Evolutionary conservation across 1,140 invertebrate species (phyloP), one percentile per base, ranked within the genome.

Genomic region (Aphelenchoides besseyi): DNA sequence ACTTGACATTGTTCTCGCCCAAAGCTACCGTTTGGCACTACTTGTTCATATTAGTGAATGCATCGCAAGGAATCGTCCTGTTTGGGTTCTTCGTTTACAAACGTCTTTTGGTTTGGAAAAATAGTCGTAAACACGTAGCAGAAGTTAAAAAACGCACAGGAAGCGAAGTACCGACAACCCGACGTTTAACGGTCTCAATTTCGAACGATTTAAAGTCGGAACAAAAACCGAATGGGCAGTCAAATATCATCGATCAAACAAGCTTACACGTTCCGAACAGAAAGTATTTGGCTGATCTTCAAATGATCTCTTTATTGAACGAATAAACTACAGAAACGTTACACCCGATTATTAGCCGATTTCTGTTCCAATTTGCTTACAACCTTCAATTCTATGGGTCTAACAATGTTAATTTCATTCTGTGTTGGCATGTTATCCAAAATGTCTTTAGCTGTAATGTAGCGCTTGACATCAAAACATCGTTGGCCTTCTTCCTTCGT

Each of bases 21-120:
- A 48, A 70, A 37, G 70, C 70, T 12, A 79, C 77, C 0, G 61
- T 62, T 18, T 79, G 77, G 78, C 77, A 79, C 48, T 79, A 79
- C 35, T 26, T 74, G 3, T 79, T 79, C 63, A 76, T 74, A 5
- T 71, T 79, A 30, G 75, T 79, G 1, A 69, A 78, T 28, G 78
- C 78, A 2, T 79, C 77, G 2, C 77, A 79, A 72, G 77, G 77
- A 41, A 74, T 81, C 1, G 35, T 80, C 23, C 30, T 79, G 16
- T 61, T 79, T n/a, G 12, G 68, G 12, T 54, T 80, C 23, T 79
- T 80, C 41, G 28, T 80, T 9, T 28, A 72, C 69, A 70, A 70
- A 70, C 68, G 33, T 9, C n/a, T 70, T 18, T 30, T 73, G 28
- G 9, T 18, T n/a, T 12, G 12, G 69, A 70, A 68, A 29, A 72